Percentiles rank a stretch among this genome's conserved stretches.
phyloP scores from a whole-genome alignment of 2,888 invertebrate species.

The Cerastoderma edule region DNA sequence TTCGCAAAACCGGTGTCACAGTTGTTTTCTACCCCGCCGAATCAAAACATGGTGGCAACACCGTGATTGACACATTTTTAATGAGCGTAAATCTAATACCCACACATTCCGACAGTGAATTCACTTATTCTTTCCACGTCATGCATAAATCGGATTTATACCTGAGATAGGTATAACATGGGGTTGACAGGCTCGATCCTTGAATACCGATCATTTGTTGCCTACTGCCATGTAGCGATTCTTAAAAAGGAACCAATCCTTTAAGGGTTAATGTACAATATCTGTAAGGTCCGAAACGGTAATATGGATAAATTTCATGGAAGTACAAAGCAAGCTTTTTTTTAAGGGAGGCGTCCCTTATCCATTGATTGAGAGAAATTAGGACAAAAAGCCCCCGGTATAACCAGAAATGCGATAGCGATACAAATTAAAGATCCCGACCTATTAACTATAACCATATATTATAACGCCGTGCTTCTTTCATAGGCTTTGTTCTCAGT shows the following conservation, averaged over 20 bases:
- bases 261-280: too few species aligned
- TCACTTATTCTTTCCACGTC: too few species aligned
- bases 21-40: conserved; percentile 4
- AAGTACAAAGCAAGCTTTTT: too few species aligned
- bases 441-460: conserved; percentile 14
- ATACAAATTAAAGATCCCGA: conserved; percentile 15
- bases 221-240: too few species aligned
- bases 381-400: conserved; percentile 11
- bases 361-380: conserved; percentile 22
- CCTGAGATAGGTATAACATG: too few species aligned
- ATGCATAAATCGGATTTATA: too few species aligned
- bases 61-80: conserved; percentile 52
- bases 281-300: too few species aligned
- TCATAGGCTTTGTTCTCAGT: not conserved
- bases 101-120: conserved; percentile 4
- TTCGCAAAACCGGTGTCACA: conserved; percentile 7
- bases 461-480: conserved; percentile 18
- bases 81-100: conserved; percentile 34
- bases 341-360: too few species aligned
- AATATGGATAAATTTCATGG: too few species aligned
- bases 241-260: too few species aligned
- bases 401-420: conserved; percentile 14
- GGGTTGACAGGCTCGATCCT: too few species aligned
- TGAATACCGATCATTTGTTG: too few species aligned
- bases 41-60: conserved; percentile 19